phyloP scores from a whole-genome alignment of 2,888 invertebrate species.

The Euplagia quadripunctaria region DNA sequence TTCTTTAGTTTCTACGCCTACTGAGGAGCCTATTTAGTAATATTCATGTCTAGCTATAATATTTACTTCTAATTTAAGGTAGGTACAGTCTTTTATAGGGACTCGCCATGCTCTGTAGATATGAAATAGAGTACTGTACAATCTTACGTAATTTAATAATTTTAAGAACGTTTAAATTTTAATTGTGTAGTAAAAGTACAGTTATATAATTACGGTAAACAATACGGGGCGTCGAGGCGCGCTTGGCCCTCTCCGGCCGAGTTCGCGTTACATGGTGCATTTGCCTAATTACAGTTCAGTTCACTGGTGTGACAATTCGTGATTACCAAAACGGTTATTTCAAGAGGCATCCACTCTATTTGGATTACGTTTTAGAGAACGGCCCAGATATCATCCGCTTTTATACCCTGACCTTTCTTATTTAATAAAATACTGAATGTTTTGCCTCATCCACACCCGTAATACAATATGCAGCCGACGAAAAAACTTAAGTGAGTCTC shows the following conservation, averaged over 20 bases:
- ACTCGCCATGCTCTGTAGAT: conserved; percentile 72
- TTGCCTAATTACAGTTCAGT: conserved; percentile 83
- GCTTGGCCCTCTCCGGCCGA: conserved; percentile 57
- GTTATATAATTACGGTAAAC: conserved; percentile 84
- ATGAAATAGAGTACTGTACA: conserved; percentile 77
- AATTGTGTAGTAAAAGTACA: conserved; percentile 85
- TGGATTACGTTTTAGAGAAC: conserved; percentile 64
- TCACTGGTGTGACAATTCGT: conserved; percentile 81
- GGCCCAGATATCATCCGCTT: conserved; percentile 61
- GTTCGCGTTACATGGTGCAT: conserved; percentile 82
- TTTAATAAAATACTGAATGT: conserved; percentile 67
- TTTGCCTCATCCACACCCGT: conserved; percentile 44
- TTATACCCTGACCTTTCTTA: conserved; percentile 60
- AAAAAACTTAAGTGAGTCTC: conserved; percentile 62
- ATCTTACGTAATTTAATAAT: conserved; percentile 76
- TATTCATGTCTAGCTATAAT: conserved; percentile 54
- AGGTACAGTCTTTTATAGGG: conserved; percentile 64
- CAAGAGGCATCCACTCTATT: conserved; percentile 67
- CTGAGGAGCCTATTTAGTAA: conserved; percentile 47
- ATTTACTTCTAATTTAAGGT: conserved; percentile 67
- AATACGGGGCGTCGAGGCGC: conserved; percentile 69
- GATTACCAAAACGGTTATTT: conserved; percentile 80
- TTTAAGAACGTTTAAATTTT: conserved; percentile 85
- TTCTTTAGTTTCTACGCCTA: conserved; percentile 51
- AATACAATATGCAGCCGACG: conserved; percentile 61